Evolutionary conservation across 2,888 invertebrate genomes (phyloP).

Genomic region (Ochropleura leucogaster): DNA sequence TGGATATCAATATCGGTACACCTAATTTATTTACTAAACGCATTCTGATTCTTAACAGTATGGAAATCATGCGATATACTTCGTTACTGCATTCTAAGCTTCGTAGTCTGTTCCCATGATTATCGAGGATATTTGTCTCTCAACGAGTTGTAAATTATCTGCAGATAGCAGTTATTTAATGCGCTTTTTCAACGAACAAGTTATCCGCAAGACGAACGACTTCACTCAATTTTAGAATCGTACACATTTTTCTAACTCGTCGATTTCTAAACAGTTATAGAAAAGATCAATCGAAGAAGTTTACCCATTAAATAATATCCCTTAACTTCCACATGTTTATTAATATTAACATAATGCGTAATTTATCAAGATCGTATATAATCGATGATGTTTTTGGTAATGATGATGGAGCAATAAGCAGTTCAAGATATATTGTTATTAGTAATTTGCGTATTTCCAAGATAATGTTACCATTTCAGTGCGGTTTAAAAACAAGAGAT

Average conservation of each 20-base stretch:
- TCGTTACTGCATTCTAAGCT: slow-evolving; percentile 32
- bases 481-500: slow-evolving; percentile 3
- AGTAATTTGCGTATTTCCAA: slow-evolving; percentile 6
- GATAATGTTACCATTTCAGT: background rate
- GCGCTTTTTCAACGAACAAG: slow-evolving; percentile 37
- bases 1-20: slow-evolving; percentile 57
- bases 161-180: slow-evolving; percentile 40
- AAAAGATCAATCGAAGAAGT: background rate
- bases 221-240: slow-evolving; percentile 29
- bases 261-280: slow-evolving; percentile 4
- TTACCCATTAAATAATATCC: too few relatives aligned
- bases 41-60: slow-evolving; percentile 50
- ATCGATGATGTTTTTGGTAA: background rate
- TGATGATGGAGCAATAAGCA: background rate
- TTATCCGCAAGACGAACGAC: slow-evolving; percentile 36
- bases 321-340: too few relatives aligned
- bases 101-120: slow-evolving; percentile 49
- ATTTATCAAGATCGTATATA: too few relatives aligned
- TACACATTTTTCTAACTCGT: slow-evolving; percentile 28
- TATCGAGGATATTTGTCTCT: slow-evolving; percentile 47
- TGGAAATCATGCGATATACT: slow-evolving; percentile 53
- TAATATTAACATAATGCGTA: too few relatives aligned
- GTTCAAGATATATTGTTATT: background rate
- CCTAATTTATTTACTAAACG: slow-evolving; percentile 56
- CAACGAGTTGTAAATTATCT: slow-evolving; percentile 46